Evolutionary conservation across 2,113 vertebrate species (phyloP).

Genomic region (Vidua macroura): DNA sequence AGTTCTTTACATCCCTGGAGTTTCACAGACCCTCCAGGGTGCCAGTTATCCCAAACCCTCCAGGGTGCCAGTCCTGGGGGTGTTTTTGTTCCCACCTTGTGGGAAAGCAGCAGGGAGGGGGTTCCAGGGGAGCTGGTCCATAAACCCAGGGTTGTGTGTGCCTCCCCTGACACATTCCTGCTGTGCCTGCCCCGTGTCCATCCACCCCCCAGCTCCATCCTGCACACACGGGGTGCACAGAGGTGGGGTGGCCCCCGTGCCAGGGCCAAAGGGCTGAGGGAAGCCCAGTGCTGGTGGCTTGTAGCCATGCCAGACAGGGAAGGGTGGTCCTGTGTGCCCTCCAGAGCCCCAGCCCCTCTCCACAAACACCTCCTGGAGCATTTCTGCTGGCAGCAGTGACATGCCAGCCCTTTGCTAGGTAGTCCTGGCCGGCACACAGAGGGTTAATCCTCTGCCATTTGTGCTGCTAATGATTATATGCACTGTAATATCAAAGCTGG

Average conservation of each 20-base stretch:
- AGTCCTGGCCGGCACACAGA: background rate
- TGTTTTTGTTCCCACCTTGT: background rate
- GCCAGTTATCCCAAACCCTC: background rate
- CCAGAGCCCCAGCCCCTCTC: background rate
- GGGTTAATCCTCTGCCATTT: conserved; percentile 46
- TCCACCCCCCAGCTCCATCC: background rate
- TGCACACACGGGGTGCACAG: background rate
- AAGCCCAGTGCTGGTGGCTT: background rate
- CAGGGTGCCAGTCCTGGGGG: too few relatives aligned
- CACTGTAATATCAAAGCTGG: conserved; percentile 48
- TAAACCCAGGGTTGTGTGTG: background rate
- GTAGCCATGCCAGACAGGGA: background rate
- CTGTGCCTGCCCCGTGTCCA: background rate
- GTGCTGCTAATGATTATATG: conserved; percentile 50
- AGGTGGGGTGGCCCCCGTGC: fast-evolving
- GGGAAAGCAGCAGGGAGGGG: background rate
- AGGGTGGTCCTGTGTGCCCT: background rate
- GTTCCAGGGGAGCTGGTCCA: background rate
- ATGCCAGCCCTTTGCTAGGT: background rate
- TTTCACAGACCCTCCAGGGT: background rate
- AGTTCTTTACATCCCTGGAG: background rate
- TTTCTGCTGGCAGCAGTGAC: background rate
- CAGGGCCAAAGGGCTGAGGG: background rate
- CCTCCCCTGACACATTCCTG: background rate
- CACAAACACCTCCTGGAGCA: background rate